A percentile compares a stretch with the other conserved stretches of the same genome.
phyloP scores from a whole-genome alignment of 2,113 vertebrate genomes.

The Orcinus orca region DNA sequence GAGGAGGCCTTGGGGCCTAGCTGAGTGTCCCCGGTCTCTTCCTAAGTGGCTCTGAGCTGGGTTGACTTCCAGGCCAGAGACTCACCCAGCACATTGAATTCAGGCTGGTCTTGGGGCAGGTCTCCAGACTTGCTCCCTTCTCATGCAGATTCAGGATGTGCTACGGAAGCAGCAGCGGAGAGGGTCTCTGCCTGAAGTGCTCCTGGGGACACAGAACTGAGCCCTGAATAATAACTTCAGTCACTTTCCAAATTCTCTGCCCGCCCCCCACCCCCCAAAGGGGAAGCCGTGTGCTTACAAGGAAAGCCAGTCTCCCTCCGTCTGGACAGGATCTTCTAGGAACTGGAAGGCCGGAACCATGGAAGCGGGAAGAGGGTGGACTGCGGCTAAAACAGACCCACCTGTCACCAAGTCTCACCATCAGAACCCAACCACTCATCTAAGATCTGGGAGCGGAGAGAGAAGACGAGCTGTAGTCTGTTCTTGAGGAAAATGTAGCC shows the following conservation, averaged over 20 bases:
- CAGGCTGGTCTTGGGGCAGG: background rate
- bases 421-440: background rate
- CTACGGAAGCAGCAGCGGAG: background rate
- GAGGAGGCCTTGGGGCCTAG: background rate
- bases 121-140: background rate
- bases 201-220: background rate
- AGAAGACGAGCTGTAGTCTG: background rate
- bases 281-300: background rate
- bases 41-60: background rate
- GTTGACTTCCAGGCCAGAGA: background rate
- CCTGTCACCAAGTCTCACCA: background rate
- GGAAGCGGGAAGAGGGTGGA: background rate
- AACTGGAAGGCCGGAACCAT: background rate
- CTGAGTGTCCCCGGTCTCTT: background rate
- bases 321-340: conserved; percentile 22
- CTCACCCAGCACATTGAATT: background rate
- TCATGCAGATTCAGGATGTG: background rate
- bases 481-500: conserved; percentile 66
- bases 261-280: background rate
- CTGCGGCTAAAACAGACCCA: background rate
- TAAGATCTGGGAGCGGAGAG: background rate
- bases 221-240: conserved; percentile 30
- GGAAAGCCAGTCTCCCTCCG: background rate
- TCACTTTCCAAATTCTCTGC: conserved; percentile 10
- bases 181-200: background rate